Percentiles rank a stretch among this genome's conserved stretches.
Conservation (phyloP, 2,113 vertebrate genomes). For the Neotoma lepida region DNA sequence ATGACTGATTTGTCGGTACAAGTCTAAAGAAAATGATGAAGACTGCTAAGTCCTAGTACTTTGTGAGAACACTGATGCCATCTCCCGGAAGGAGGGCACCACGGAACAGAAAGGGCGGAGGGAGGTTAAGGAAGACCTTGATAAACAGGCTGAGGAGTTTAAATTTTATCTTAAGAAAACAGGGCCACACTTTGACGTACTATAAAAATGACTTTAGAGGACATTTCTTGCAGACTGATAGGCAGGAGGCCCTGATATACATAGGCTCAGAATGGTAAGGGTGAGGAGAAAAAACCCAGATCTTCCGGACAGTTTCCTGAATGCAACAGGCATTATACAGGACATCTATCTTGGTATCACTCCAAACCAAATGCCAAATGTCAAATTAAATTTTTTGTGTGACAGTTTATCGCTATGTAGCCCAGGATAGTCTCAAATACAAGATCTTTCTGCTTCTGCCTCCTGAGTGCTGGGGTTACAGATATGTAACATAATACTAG, state of each 20-base stretch:
- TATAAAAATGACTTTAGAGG: neutral
- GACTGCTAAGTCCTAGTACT: neutral
- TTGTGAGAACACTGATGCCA: neutral
- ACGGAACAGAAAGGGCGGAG: neutral
- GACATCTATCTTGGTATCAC: neutral
- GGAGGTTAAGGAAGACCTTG: neutral
- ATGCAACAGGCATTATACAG: neutral
- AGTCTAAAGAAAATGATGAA: neutral
- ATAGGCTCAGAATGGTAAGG: neutral
- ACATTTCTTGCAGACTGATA: neutral
- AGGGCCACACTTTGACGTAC: neutral
- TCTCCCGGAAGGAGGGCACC: neutral
- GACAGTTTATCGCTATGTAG: neutral
- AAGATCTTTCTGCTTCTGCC: neutral
- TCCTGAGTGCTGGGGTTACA: neutral
- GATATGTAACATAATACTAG: neutral
- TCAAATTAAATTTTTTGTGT: neutral
- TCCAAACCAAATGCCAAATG: conserved; percentile 15
- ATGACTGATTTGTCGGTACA: neutral
- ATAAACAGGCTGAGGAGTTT: neutral
- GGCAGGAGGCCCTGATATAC: neutral
- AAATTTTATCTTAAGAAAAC: neutral
- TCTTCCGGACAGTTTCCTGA: neutral
- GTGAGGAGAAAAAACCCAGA: neutral
- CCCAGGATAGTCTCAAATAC: neutral